Percentiles rank a stretch among this genome's conserved stretches.
Evolutionary conservation across 1,140 invertebrate species (phyloP).

Genomic region (Caenorhabditis briggsae): DNA sequence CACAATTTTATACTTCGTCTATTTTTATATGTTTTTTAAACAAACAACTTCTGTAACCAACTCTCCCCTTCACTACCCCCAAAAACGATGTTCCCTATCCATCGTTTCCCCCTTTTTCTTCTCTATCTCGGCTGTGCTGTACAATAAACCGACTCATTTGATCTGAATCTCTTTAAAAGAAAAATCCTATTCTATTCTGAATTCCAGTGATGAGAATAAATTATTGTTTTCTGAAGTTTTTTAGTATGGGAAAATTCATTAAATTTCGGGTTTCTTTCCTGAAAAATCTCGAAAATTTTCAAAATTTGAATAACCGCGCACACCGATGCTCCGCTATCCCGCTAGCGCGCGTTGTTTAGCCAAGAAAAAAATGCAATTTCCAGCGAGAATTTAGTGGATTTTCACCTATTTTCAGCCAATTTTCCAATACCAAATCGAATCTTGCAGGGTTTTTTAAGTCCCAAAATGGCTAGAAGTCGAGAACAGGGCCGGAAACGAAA

Average conservation of each 20-base stretch:
- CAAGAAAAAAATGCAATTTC: not conserved
- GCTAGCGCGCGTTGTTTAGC: not conserved
- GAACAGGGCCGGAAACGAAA: too few species aligned
- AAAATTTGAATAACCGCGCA: not conserved
- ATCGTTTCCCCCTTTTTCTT: not conserved
- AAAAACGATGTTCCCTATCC: slow-evolving; percentile 11
- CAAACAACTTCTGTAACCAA: not conserved
- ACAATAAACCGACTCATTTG: slow-evolving; percentile 35
- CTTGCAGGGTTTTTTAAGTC: too few species aligned
- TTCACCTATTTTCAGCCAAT: not conserved
- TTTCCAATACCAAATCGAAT: not conserved
- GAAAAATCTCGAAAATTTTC: not conserved
- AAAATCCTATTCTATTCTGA: not conserved
- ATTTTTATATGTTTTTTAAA: not conserved
- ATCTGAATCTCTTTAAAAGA: slow-evolving; percentile 21
- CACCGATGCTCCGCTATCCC: not conserved
- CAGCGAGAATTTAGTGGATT: not conserved
- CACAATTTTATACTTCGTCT: not conserved
- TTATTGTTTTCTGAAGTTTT: not conserved
- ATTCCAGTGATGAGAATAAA: not conserved
- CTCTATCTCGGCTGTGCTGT: slow-evolving; percentile 26
- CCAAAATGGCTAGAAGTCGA: too few species aligned
- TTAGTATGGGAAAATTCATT: too few species aligned
- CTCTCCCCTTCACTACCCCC: not conserved
- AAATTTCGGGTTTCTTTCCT: too few species aligned